phyloP scores from a whole-genome alignment of 2,888 invertebrate species.

The Lymantria monacha region DNA sequence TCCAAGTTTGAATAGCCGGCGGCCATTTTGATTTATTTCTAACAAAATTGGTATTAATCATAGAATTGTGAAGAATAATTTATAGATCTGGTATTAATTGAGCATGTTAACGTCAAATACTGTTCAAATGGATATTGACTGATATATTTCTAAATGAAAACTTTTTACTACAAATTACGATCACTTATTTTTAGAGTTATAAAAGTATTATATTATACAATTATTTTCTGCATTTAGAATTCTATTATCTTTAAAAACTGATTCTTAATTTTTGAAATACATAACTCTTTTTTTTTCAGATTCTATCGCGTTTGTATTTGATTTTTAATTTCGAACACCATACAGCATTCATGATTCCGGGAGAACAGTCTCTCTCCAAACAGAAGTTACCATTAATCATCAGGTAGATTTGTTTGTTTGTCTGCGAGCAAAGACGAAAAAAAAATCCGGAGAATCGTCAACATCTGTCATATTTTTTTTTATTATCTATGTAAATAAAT shows the following conservation, averaged over 20 bases:
- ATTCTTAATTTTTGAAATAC: background rate
- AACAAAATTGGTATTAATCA: conserved; percentile 36
- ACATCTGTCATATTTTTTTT: too few species aligned
- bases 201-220: too few species aligned
- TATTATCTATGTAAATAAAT: too few species aligned
- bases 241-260: background rate
- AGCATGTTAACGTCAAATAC: conserved; percentile 17
- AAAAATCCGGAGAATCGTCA: too few species aligned
- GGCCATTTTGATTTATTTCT: conserved; percentile 43
- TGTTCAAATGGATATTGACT: conserved; percentile 19
- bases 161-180: too few species aligned
- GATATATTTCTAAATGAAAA: conserved; percentile 6
- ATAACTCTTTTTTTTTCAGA: background rate
- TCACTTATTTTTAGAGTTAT: too few species aligned
- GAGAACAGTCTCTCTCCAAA: too few species aligned
- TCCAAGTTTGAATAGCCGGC: conserved; percentile 24
- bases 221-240: too few species aligned
- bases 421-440: too few species aligned
- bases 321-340: too few species aligned
- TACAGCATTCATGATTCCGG: background rate
- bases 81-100: conserved; percentile 4
- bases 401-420: too few species aligned
- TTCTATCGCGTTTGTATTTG: background rate
- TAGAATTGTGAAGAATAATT: conserved; percentile 16
- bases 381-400: too few species aligned